phyloP scores from a whole-genome alignment of 1,140 invertebrate genomes.

The Lasioglossum baleicum region DNA sequence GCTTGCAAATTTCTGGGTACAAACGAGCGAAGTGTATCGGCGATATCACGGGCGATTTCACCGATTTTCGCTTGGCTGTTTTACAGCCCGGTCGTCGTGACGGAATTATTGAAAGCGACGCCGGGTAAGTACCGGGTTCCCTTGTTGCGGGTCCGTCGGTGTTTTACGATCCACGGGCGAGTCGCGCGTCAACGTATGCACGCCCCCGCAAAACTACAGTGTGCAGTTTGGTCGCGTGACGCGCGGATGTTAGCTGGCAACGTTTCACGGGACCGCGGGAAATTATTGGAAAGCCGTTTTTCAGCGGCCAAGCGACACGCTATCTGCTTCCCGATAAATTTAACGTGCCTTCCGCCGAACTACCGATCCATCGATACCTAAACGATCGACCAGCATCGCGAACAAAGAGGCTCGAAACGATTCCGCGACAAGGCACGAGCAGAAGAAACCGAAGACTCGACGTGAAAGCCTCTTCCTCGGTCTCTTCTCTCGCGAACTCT shows the following conservation, averaged over 20 bases:
- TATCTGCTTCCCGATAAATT: constrained; percentile 48
- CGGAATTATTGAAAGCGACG: constrained; percentile 42
- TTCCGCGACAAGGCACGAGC: neutral
- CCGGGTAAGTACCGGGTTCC: neutral
- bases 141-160: neutral
- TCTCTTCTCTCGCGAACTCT: no score
- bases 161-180: constrained; percentile 11
- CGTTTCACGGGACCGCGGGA: constrained; percentile 29
- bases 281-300: constrained; percentile 58
- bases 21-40: constrained; percentile 6
- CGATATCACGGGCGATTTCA: neutral
- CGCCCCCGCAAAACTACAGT: neutral
- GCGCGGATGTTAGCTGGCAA: neutral
- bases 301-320: constrained; percentile 5
- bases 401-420: neutral
- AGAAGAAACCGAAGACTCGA: neutral
- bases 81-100: constrained; percentile 5
- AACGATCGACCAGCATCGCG: constrained; percentile 11
- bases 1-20: constrained; percentile 2
- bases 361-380: neutral
- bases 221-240: constrained; percentile 4
- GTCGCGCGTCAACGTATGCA: constrained; percentile 4
- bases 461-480: no score
- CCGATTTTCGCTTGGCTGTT: constrained; percentile 14
- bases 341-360: constrained; percentile 14